Conservation (phyloP, 1,140 invertebrate genomes). For the Cotesia chilonis region DNA sequence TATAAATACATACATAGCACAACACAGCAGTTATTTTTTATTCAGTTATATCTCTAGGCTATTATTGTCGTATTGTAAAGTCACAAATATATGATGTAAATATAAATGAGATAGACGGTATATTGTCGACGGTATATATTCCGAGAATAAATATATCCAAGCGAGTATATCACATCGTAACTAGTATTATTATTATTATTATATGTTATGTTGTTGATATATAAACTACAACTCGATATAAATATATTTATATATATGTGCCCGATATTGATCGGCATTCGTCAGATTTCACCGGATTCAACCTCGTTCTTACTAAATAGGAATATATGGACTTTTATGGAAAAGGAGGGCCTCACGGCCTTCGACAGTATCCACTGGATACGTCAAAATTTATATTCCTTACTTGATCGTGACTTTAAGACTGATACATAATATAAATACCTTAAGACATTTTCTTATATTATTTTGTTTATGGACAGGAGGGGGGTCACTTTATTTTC, state of each 20-base stretch:
- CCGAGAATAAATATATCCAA: no score
- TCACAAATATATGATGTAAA: conserved; percentile 8
- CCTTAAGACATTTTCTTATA: conserved; percentile 44
- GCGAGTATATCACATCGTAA: no score
- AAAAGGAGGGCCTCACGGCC: conserved; percentile 35
- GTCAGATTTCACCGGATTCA: conserved; percentile 56
- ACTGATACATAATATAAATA: conserved; percentile 53
- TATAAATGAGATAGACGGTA: conserved; percentile 14
- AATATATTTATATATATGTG: conserved; percentile 11
- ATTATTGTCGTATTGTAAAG: no score
- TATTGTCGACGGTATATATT: no score
- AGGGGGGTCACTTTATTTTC: no score
- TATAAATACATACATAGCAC: no score
- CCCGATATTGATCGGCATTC: conserved; percentile 57
- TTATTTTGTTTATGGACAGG: neutral
- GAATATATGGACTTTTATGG: conserved; percentile 59
- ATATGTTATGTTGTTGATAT: neutral
- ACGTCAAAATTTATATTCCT: conserved; percentile 64
- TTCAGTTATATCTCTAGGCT: no score
- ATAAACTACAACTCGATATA: neutral
- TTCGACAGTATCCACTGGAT: conserved; percentile 41
- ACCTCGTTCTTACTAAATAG: conserved; percentile 60
- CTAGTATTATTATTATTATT: neutral
- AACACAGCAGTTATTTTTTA: no score
- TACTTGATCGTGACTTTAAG: conserved; percentile 46